Base-by-base conservation (phyloP, 2,888 invertebrate species). In the Chirona hameri region DNA sequence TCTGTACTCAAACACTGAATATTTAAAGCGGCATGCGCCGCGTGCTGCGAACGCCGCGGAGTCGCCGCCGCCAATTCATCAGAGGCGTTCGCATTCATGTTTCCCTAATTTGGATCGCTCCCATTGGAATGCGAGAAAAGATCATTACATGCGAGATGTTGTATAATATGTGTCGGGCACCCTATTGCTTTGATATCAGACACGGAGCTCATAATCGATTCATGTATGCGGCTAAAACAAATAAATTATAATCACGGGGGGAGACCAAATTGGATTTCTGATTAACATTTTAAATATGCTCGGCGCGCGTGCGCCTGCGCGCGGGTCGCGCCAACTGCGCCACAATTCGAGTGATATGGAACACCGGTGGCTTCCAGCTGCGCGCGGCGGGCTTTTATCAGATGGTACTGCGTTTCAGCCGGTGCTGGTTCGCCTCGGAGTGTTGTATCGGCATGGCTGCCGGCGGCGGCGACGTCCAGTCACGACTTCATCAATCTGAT, bases 221-320 rank as follows among this genome's bases (percentile, higher is more conserved):
- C 76, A 76, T 76, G 10, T 76, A 76, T 76, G 76, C 76, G 21
- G 76, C 46, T 76, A 76, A 76, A 76, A 76, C 76, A 76, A 76
- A 76, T 76, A 76, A 76, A 76, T 76, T 76, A 18, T 46, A 46
- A 46, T 76, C 76, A 10, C 27, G 46, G 76, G 46, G 76, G 76
- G 76, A 76, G 76, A 76, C 76, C 76, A 76, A 76, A 76, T 76
- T 76, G 76, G 76, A 76, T 76, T 76, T 76, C 46, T 76, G 76
- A 76, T 76, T 76, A 76, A 76, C 76, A 76, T 76, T 46, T 76
- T 76, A 76, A 76, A 76, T 76, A 76, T 76, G 24, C 21, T 39
- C 65, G 24, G 65, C 65, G 65, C 24, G 65, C n/a, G 65, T 65
- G 65, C n/a, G n/a, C 7, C 24, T 60, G 60, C 24, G 60, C 24